Base-by-base conservation (phyloP, 2,113 vertebrate species). In the Hiodon tergisus region DNA sequence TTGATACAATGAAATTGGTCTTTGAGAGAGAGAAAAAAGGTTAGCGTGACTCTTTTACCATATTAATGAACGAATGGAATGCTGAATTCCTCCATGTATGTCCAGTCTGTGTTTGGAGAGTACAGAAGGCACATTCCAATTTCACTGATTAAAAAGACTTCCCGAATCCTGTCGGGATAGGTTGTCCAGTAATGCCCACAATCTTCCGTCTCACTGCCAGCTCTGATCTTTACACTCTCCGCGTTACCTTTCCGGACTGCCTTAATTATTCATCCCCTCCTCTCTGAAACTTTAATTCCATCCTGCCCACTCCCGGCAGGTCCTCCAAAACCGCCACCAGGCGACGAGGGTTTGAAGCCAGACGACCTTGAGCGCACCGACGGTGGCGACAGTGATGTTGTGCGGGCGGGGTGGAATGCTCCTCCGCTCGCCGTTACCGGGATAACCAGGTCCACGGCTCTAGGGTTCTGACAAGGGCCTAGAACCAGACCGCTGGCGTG, bases 261-360 rank as follows among this genome's bases (percentile, higher is more conserved):
- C 53, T 60, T 51, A 72, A 78, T 72, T 71, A 78, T 76, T 78
- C 11, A 78, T 55, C 11, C 46, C 57, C 58, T 60, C 48, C 50
- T 31, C 17, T 51, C 71, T 66, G 11, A 71, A 76, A 76, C 59
- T 73, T 78, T 74, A 69, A 74, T 60, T 5, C n/a, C 6, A 53
- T 66, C 67, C 51, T 50, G 47, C n/a, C 51, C 11, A 13, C 71
- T 48, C 71, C 14, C 31, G 14, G 14, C 11, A 71, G 60, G 59
- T 62, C 50, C 52, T 46, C 14, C 50, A 16, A 62, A 51, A 2
- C 9, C 31, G 31, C 31, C 31, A 31, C 31, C 31, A 31, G 31
- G 31, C 31, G 31, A 31, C 2, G 31, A 31, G 31, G 31, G 31
- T 31, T 31, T 31, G 31, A 31, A 31, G 31, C 31, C 31, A 31